Base-by-base conservation (phyloP, 2,888 invertebrate genomes). In the Pyrochroa serraticornis region DNA sequence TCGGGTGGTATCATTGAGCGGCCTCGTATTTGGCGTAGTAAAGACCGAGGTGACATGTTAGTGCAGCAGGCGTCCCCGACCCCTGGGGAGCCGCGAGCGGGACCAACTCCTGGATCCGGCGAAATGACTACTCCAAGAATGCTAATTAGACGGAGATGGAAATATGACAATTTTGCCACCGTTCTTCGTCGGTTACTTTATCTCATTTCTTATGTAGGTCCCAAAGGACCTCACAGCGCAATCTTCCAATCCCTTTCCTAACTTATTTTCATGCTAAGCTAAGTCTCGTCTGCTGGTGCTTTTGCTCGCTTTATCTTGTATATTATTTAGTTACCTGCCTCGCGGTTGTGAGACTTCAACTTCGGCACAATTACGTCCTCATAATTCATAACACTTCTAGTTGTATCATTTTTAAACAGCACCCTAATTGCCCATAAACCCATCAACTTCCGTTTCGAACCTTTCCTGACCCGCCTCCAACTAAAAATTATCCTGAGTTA, bases 81-180 rank as follows among this genome's bases (percentile, higher is more conserved):
- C 66, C 58, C 53, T 30, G 34, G 62, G 62, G 64, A 64, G 51
- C 50, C 10, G 34, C 45, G 62, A 62, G 62, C 63, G 65, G 63
- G 63, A 68, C 64, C 63, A 65, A 63, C 60, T 51, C 66, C 64
- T 60, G 62, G 63, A 65, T 67, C 70, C 67, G 64, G 64, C 67
- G 66, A 71, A 72, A 71, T 72, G 73, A 72, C 71, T 72, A 68
- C 70, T 71, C 64, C 70, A 60, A 56, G 60, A 60, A 60, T 60
- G 74, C 75, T 75, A 75, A 75, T 75, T 75, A 75, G 74, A 75
- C 69, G 62, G 69, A 72, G 74, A 75, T 71, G 69, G 74, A 71
- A 71, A 71, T 72, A 74, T 72, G 74, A 73, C 72, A 74, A 74
- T 74, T 74, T 72, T 70, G 68, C 70, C 67, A 70, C 70, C 65